Conservation (phyloP, 35 echinoderm and acorn worm genomes). For the Heliocidaris erythrogramma region DNA sequence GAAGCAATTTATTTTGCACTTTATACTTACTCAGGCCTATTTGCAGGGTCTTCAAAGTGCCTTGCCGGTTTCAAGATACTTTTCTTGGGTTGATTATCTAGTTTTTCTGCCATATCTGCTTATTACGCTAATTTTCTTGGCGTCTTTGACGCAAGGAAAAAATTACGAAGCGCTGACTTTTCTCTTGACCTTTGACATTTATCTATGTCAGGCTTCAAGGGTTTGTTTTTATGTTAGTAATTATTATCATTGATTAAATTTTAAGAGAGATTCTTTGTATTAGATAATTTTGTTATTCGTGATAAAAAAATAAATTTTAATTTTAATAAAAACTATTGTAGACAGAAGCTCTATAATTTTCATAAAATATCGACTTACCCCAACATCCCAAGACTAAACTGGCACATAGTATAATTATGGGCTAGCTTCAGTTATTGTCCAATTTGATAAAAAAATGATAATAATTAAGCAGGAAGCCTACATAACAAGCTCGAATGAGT, state of each 20-base stretch:
- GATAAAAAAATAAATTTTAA: too few species aligned
- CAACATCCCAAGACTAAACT: too few species aligned
- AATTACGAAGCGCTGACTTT: neutral
- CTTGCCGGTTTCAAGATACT: conserved; percentile 68
- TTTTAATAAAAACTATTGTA: too few species aligned
- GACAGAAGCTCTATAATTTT: too few species aligned
- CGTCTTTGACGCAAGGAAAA: neutral
- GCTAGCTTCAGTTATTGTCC: too few species aligned
- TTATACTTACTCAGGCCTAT: conserved; percentile 74
- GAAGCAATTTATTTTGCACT: neutral
- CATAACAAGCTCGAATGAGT: too few species aligned
- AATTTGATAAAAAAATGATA: too few species aligned
- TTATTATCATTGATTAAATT: neutral
- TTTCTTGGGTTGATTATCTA: conserved; percentile 59
- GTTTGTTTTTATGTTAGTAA: neutral
- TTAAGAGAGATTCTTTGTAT: neutral
- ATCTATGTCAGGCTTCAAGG: neutral
- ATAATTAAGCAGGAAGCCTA: too few species aligned
- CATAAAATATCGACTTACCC: too few species aligned
- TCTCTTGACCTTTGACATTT: neutral
- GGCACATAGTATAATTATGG: too few species aligned
- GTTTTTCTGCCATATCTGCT: conserved; percentile 64
- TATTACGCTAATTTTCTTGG: neutral
- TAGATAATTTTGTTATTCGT: neutral
- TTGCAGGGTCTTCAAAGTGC: conserved; percentile 78